A percentile compares a stretch with the other conserved stretches of the same genome.
phyloP scores from a whole-genome alignment of 2,797 vertebrate species.

The Hypotaenidia philippensis region DNA sequence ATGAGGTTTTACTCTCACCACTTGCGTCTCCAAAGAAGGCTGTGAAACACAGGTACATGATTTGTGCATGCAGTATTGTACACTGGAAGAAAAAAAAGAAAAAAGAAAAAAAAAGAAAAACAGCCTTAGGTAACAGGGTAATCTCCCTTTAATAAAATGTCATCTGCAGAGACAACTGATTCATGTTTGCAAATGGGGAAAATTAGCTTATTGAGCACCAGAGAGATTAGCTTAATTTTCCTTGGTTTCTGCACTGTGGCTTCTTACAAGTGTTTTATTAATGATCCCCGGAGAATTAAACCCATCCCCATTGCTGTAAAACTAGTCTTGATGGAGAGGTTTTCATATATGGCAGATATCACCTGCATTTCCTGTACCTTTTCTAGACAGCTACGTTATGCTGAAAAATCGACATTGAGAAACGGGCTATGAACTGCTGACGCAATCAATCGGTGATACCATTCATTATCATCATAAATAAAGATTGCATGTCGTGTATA shows the following conservation, averaged over 20 bases:
- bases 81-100: accelerated
- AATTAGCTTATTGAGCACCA: background rate
- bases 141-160: background rate
- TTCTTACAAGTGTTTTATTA: background rate
- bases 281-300: background rate
- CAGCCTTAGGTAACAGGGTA: background rate
- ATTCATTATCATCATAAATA: background rate
- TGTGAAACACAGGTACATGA: background rate
- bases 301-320: background rate
- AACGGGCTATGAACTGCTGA: background rate
- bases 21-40: background rate
- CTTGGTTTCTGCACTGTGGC: background rate
- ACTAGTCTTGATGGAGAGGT: background rate
- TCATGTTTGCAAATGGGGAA: background rate
- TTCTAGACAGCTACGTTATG: background rate
- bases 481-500: background rate
- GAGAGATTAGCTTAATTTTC: background rate
- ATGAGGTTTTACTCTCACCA: background rate
- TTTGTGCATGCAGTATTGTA: background rate
- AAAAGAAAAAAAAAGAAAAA: background rate
- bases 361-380: background rate
- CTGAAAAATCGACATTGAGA: background rate
- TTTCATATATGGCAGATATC: background rate
- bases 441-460: background rate
- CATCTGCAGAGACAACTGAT: background rate